Evolutionary conservation across 2,113 vertebrate species (phyloP).

Genomic region (Rattus rattus): DNA sequence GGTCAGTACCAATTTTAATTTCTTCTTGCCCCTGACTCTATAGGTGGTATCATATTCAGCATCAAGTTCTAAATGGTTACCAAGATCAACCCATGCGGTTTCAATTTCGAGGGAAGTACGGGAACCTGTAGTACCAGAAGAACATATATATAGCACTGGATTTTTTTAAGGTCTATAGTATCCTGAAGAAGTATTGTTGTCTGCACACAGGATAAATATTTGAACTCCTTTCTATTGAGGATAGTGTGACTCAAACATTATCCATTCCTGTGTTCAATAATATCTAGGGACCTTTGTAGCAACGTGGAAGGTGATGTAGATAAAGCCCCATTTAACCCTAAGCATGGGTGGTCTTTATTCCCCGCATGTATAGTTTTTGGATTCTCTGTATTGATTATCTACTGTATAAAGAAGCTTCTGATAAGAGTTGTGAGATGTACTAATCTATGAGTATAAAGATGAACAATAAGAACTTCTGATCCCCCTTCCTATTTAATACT

Average conservation of each 20-base stretch:
- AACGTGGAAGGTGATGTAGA: background rate
- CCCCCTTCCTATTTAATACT: background rate
- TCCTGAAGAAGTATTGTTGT: background rate
- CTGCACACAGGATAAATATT: background rate
- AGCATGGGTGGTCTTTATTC: background rate
- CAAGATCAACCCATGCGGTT: no score
- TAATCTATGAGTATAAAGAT: background rate
- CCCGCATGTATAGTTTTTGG: background rate
- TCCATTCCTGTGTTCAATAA: background rate
- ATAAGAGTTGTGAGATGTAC: background rate
- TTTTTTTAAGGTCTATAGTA: background rate
- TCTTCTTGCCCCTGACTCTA: background rate
- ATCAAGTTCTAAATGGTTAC: background rate
- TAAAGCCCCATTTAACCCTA: background rate
- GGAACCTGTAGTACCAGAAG: no score
- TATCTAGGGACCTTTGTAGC: background rate
- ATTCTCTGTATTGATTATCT: background rate
- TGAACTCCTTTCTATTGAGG: background rate
- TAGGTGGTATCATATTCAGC: background rate
- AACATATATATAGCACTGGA: background rate
- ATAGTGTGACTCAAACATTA: no score
- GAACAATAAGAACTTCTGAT: background rate
- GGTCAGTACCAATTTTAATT: background rate
- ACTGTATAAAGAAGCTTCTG: background rate
- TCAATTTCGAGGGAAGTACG: background rate